Conservation (phyloP, 2,797 vertebrate species). For the Chelonia mydas region DNA sequence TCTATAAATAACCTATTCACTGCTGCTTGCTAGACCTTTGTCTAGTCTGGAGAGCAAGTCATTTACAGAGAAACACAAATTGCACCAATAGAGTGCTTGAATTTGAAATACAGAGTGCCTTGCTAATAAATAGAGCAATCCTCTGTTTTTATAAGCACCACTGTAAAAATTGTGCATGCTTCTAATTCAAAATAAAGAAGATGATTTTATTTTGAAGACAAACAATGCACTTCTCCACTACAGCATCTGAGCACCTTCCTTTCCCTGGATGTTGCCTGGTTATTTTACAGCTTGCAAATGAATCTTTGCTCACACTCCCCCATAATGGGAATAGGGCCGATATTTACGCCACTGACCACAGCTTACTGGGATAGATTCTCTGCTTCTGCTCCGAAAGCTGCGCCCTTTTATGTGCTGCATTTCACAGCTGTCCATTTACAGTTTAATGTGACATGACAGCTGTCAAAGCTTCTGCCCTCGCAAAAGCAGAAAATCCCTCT, state of each 20-base stretch:
- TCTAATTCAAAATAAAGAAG: background rate
- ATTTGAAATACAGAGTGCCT: background rate
- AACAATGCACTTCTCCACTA: background rate
- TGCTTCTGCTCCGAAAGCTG: background rate
- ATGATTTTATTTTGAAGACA: background rate
- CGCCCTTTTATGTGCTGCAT: background rate
- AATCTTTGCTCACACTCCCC: background rate
- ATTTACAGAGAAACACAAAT: background rate
- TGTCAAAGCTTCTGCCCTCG: conserved; percentile 19
- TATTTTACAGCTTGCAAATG: background rate
- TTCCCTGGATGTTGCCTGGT: background rate
- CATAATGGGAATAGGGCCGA: background rate
- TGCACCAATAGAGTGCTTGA: background rate
- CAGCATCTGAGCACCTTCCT: background rate
- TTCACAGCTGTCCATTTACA: conserved; percentile 16
- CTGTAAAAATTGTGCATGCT: background rate
- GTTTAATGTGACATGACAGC: conserved; percentile 16
- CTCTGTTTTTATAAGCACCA: background rate
- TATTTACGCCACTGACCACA: background rate
- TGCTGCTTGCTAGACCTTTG: background rate
- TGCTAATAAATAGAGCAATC: background rate
- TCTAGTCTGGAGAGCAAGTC: background rate
- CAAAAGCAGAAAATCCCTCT: conserved; percentile 6
- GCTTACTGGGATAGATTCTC: background rate
- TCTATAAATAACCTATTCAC: background rate